Evolutionary conservation across 2,797 vertebrate genomes (phyloP).

Genomic region (Cetoscarus ocellatus): DNA sequence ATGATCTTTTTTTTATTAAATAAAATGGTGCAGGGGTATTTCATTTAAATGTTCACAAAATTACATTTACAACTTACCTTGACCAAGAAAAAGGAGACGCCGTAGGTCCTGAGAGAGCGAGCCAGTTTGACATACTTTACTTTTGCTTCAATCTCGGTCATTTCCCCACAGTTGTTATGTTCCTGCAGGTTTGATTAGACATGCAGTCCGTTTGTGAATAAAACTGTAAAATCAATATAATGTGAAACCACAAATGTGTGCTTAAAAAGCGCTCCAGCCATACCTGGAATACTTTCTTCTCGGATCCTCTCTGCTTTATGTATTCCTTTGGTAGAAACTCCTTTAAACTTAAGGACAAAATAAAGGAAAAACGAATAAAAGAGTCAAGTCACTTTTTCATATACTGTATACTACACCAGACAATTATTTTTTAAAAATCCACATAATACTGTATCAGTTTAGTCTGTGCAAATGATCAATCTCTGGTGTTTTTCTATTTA

Average conservation of each 20-base stretch:
- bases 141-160: constrained; percentile 97
- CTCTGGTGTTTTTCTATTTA: background rate
- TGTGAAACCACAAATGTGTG: background rate
- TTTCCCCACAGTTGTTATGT: constrained; percentile 96
- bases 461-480: background rate
- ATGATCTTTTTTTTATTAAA: constrained; percentile 22
- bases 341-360: constrained; percentile 87
- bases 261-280: background rate
- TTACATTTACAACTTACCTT: constrained; percentile 86
- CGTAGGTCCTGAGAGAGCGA: constrained; percentile 93
- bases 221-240: background rate
- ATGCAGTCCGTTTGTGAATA: constrained; percentile 8
- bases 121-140: constrained; percentile 98
- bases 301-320: constrained; percentile 96
- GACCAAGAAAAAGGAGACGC: constrained; percentile 97
- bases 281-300: constrained; percentile 99
- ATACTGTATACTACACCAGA: background rate
- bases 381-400: background rate
- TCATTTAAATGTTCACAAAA: background rate
- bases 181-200: constrained; percentile 83
- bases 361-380: background rate
- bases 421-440: no score
- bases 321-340: constrained; percentile 99
- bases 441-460: background rate
- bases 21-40: background rate